Evolutionary conservation across 2,888 invertebrate genomes (phyloP), one percentile per base, ranked within the genome.

Genomic region (Diadromus collaris): DNA sequence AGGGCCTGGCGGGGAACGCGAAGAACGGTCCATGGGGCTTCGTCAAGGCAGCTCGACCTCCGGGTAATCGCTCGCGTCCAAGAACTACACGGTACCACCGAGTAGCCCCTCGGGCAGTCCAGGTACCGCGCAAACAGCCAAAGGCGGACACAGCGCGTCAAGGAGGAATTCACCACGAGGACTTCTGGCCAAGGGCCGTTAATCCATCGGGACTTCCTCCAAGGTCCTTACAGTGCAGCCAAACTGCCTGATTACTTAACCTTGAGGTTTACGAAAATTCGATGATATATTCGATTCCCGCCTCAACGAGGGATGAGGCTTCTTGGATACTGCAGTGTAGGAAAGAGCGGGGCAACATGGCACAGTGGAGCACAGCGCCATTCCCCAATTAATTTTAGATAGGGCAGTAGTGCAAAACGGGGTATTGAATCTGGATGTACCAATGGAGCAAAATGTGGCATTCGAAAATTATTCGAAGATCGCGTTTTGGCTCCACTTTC

Each of bases 11-110:
- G 56, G n/a, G 10, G 38, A 70, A 51, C n/a, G 34, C 32, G 3
- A 21, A 51, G 54, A 51, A 70, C n/a, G 61, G 29, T 60, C 21
- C 32, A 60, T 27, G 32, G 13, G n/a, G 24, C 32, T 51, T 34
- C 38, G 76, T 63, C 46, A 34, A 34, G 64, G 56, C n/a, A 21
- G 58, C 51, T 67, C 24, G 16, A 27, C 64, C 65, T 65, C 54
- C 32, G 63, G 73, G 60, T 67, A 76, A 70, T 41, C 46, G 68
- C 68, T 68, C 51, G 63, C 34, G 54, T 54, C 78, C 46, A 65
- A 73, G 27, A 51, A 72, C 72, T 64, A 29, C 27, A 56, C 46
- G 58, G 6, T 9, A 32, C 56, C 21, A 56, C 19, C 16, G 34
- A 7, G 29, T 41, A 34, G 56, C 7, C 56, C 68, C 72, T 69